These are phyloP conservation scores for Aegypius monachus DNA, from an alignment of 2,113 vertebrate genomes.

Conservation along the genomic window DNA sequence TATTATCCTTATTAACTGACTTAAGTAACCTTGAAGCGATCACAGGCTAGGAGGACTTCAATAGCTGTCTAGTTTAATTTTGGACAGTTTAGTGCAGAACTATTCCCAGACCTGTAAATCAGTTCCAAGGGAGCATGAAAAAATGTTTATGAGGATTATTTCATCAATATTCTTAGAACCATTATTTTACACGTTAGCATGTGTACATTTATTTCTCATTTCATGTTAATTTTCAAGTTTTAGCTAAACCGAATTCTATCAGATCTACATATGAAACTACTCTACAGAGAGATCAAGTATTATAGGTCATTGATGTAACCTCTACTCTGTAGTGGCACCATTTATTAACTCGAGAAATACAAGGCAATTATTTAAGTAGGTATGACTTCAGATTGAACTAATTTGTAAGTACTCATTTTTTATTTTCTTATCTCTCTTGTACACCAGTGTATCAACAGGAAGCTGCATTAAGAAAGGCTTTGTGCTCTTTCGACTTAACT, in stretches of 20 bases:
- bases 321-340: not conserved
- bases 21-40: not conserved
- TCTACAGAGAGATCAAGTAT: not conserved
- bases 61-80: not conserved
- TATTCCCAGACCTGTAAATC: not conserved
- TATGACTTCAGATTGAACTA: constrained; percentile 18
- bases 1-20: not conserved
- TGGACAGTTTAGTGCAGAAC: not conserved
- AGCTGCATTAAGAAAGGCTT: not conserved
- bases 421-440: not conserved
- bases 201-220: not conserved
- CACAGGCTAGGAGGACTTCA: not conserved
- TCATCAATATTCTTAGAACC: not conserved
- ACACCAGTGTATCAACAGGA: not conserved
- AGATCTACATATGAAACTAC: not conserved
- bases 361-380: constrained; percentile 16
- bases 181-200: not conserved
- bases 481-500: not conserved
- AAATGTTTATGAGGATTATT: not conserved
- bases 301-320: not conserved
- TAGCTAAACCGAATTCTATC: not conserved
- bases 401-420: constrained; percentile 10
- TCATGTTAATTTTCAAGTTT: not conserved
- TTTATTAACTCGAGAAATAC: not conserved
- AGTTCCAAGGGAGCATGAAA: not conserved